phyloP scores from a whole-genome alignment of 2,888 invertebrate genomes.

The Coelopa pilipes region DNA sequence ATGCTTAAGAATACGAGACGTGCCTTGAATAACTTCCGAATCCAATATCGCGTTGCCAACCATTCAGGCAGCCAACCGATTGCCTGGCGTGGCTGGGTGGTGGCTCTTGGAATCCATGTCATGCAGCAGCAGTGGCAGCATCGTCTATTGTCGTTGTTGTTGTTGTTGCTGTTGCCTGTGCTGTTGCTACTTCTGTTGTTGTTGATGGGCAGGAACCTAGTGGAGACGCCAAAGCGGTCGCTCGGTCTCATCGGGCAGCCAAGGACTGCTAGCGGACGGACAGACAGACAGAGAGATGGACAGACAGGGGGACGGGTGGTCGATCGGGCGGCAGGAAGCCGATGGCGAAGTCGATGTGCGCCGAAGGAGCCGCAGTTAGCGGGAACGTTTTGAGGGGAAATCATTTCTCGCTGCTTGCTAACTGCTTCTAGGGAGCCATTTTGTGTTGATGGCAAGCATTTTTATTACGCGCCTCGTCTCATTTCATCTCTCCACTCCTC shows the following conservation, averaged over 20 bases:
- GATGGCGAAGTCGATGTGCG: background rate
- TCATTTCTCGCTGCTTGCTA: slow-evolving; percentile 13
- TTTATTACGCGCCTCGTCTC: slow-evolving; percentile 10
- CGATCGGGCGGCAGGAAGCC: background rate
- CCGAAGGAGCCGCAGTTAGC: background rate
- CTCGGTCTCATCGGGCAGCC: background rate
- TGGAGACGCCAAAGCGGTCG: background rate
- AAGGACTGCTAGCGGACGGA: no score
- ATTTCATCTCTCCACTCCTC: no score
- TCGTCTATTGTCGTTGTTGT: background rate
- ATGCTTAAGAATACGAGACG: slow-evolving; percentile 47
- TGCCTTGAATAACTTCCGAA: slow-evolving; percentile 52
- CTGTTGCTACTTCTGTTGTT: slow-evolving; percentile 14
- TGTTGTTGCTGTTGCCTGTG: background rate
- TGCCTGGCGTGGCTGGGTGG: no score
- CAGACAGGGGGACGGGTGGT: background rate
- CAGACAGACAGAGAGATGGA: no score
- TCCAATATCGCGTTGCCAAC: slow-evolving; percentile 27
- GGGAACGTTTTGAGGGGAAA: background rate
- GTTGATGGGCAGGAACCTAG: slow-evolving; percentile 18
- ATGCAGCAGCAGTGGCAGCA: background rate
- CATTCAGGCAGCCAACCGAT: background rate
- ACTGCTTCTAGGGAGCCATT: slow-evolving; percentile 23
- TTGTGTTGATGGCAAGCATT: slow-evolving; percentile 34
- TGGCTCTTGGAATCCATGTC: background rate